Conservation (phyloP, 2,888 invertebrate genomes). For the Sepiola atlantica region DNA sequence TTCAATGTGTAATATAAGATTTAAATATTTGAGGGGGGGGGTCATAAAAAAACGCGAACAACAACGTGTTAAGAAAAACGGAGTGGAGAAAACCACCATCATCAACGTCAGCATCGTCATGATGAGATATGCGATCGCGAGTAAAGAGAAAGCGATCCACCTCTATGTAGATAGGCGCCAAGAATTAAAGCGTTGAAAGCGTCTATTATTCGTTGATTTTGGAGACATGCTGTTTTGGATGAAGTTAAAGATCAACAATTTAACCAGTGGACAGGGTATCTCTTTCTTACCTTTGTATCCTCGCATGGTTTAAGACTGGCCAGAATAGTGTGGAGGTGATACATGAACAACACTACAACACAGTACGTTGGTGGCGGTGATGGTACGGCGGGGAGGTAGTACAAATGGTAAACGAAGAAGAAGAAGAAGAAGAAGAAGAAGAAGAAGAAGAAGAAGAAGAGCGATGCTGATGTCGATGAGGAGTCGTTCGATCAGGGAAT, state of each 20-base stretch:
- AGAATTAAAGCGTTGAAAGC: neutral
- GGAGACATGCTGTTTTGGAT: neutral
- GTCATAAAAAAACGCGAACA: neutral
- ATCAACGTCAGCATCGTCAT: neutral
- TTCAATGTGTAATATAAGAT: no score
- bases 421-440: neutral
- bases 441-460: neutral
- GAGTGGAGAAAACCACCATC: neutral
- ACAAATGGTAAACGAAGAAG: neutral
- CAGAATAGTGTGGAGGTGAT: conserved; percentile 20
- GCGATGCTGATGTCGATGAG: conserved; percentile 20
- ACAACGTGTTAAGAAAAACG: neutral
- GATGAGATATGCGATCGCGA: neutral
- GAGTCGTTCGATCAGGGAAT: conserved; percentile 32
- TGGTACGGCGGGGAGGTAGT: neutral
- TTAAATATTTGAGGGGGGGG: no score
- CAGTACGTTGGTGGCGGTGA: conserved; percentile 21
- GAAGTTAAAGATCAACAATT: neutral
- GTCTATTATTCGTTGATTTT: neutral
- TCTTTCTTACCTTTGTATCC: conserved; percentile 32
- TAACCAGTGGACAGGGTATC: conserved; percentile 12
- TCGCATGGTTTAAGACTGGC: conserved; percentile 8
- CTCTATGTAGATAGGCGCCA: neutral
- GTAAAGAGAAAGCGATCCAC: neutral
- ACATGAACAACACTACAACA: conserved; percentile 12